phyloP scores from a whole-genome alignment of 2,113 vertebrate genomes.

The Perca schrenkii region DNA sequence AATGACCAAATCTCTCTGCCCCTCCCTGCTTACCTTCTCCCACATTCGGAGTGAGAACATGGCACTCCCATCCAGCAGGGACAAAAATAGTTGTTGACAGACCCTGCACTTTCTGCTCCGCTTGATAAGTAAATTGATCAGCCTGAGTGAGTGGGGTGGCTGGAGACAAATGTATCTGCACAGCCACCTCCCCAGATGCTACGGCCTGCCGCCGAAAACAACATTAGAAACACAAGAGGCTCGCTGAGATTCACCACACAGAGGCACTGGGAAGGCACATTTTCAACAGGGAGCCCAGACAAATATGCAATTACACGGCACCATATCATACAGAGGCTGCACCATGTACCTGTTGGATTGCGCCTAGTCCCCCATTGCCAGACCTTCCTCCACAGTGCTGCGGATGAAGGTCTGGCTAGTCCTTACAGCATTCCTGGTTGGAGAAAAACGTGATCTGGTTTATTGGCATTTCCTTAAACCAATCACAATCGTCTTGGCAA shows the following conservation, averaged over 20 bases:
- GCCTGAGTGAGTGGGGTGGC: constrained; percentile 26
- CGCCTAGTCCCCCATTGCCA: no score
- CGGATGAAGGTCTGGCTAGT: no score
- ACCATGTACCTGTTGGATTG: background rate
- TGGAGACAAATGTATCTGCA: constrained; percentile 60
- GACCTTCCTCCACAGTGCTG: no score
- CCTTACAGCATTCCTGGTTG: no score
- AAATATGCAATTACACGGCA: constrained; percentile 2
- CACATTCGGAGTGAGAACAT: background rate
- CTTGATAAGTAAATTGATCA: constrained; percentile 65
- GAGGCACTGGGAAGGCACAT: background rate
- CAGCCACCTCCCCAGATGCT: constrained; percentile 48
- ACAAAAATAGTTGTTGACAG: constrained; percentile 60
- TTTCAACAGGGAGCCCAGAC: constrained; percentile 3
- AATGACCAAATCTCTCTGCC: background rate
- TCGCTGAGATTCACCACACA: background rate
- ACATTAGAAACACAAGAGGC: constrained; percentile 31
- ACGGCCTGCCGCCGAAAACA: constrained; percentile 12
- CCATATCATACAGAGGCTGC: background rate
- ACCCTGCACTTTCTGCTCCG: constrained; percentile 64
- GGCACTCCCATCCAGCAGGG: constrained; percentile 31
- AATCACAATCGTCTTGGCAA: no score
- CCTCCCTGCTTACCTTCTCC: background rate
- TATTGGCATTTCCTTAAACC: no score
- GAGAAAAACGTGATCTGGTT: no score